Evolutionary conservation across 2,113 vertebrate genomes (phyloP).

Genomic region (zebrafish (Danio rerio)): GRCz12tu NC_133185.1:16484001-16484500

Average conservation of each 20-base stretch:
- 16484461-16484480: slow-evolving; percentile 45
- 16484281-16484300: not conserved
- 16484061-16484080: slow-evolving; percentile 39
- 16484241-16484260: slow-evolving; percentile 54
- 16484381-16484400: slow-evolving; percentile 15
- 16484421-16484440: slow-evolving; percentile 35
- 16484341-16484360: slow-evolving; percentile 47
- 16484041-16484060: slow-evolving; percentile 19
- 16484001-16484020: slow-evolving; percentile 47
- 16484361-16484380: slow-evolving; percentile 40
- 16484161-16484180: slow-evolving; percentile 55
- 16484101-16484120: slow-evolving; percentile 61
- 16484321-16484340: slow-evolving; percentile 35
- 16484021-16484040: slow-evolving; percentile 22
- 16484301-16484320: slow-evolving; percentile 18
- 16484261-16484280: slow-evolving; percentile 16
- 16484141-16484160: slow-evolving; percentile 43
- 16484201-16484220: slow-evolving; percentile 58
- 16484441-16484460: slow-evolving; percentile 45
- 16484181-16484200: slow-evolving; percentile 59
- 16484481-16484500: slow-evolving; percentile 18
- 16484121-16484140: slow-evolving; percentile 52
- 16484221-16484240: slow-evolving; percentile 49
- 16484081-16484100: slow-evolving; percentile 56
- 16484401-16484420: slow-evolving; percentile 6